Evolutionary conservation across 2,797 vertebrate genomes (phyloP).

Genomic region (Xyrichtys novacula): DNA sequence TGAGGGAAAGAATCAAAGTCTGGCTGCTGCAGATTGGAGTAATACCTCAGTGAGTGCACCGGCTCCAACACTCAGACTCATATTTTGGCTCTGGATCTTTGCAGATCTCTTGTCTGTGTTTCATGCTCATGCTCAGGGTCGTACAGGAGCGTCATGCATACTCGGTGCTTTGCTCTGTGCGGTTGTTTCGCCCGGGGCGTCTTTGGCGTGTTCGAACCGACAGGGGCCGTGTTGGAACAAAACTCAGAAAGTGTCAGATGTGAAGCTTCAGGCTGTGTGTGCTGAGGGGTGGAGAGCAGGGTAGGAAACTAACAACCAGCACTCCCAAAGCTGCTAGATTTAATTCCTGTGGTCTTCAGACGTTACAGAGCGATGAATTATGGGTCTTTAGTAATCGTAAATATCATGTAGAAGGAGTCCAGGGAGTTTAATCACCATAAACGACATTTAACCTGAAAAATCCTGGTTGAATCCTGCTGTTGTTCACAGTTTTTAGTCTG

Average conservation of each 20-base stretch:
- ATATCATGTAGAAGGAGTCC: not conserved
- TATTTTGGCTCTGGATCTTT: conserved; percentile 27
- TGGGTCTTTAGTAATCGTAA: not conserved
- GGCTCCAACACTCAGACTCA: conserved; percentile 29
- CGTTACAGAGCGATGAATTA: not conserved
- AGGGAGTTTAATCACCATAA: not conserved
- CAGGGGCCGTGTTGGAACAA: conserved; percentile 50
- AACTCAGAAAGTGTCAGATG: conserved; percentile 25
- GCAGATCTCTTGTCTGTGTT: conserved; percentile 21
- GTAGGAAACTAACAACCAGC: conserved; percentile 7
- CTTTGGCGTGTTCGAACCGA: conserved; percentile 40
- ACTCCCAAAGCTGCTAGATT: not conserved
- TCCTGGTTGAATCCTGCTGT: not conserved
- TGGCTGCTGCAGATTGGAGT: not conserved
- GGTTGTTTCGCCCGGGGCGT: conserved; percentile 39
- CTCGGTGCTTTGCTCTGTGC: conserved; percentile 23
- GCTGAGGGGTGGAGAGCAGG: conserved; percentile 19
- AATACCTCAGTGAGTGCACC: conserved; percentile 2
- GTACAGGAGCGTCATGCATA: not conserved
- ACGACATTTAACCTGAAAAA: not conserved
- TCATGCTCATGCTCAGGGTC: conserved; percentile 16
- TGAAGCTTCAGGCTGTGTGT: conserved; percentile 47
- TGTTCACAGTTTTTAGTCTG: too few species aligned
- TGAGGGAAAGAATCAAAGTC: conserved; percentile 11
- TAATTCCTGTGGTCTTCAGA: conserved; percentile 7